Conservation (phyloP, 2,888 invertebrate species). For the Theodoxus fluviatilis region DNA sequence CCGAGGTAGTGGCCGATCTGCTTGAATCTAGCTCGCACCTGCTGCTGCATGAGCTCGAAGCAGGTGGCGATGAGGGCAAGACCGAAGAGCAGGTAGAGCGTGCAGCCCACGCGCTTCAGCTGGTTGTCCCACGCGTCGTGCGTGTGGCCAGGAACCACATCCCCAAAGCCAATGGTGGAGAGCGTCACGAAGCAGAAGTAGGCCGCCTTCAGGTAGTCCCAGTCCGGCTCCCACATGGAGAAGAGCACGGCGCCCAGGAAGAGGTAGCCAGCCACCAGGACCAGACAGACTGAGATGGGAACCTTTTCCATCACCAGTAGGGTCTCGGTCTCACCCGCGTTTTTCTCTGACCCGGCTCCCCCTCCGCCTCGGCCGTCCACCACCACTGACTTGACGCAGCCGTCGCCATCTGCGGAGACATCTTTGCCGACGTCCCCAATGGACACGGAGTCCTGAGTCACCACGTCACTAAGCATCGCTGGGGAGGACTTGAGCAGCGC, state of each 20-base stretch:
- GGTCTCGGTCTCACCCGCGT: no score
- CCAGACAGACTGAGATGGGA: slow-evolving; percentile 83
- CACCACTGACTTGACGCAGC: no score
- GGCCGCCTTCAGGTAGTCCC: slow-evolving; percentile 60
- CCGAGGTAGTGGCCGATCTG: slow-evolving; percentile 64
- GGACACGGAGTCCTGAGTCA: neutral
- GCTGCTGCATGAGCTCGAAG: slow-evolving; percentile 65
- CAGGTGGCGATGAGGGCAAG: slow-evolving; percentile 67
- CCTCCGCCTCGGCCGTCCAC: no score
- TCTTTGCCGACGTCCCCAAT: no score
- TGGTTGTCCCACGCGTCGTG: slow-evolving; percentile 56
- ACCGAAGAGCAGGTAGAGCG: slow-evolving; percentile 63
- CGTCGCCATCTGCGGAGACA: no score
- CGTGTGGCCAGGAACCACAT: slow-evolving; percentile 59
- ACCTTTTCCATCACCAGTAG: no score
- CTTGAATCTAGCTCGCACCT: slow-evolving; percentile 63
- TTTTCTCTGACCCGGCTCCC: no score
- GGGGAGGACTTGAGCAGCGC: neutral
- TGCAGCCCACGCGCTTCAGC: slow-evolving; percentile 58
- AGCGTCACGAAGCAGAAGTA: slow-evolving; percentile 66
- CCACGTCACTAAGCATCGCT: neutral
- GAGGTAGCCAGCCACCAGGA: slow-evolving; percentile 63
- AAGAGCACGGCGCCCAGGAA: slow-evolving; percentile 63
- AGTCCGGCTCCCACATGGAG: slow-evolving; percentile 62
- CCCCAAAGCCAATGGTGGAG: slow-evolving; percentile 65